Evolutionary conservation across 2,113 vertebrate genomes (phyloP).

Genomic region (Xenopus tropicalis): DNA sequence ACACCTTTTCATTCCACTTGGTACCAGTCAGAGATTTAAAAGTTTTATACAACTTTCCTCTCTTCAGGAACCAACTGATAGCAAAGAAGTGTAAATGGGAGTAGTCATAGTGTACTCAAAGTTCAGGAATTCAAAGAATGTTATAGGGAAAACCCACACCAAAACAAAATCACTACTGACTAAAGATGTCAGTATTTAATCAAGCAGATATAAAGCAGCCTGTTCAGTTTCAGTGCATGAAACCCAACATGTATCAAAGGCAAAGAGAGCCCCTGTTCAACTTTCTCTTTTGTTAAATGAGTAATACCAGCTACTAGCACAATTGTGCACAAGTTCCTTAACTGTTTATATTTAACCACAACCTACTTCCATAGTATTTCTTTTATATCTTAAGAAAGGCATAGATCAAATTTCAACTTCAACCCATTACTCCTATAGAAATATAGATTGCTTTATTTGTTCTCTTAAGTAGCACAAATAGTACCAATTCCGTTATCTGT

Average conservation of each 20-base stretch:
- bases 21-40: too few species aligned
- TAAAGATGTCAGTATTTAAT: neutral
- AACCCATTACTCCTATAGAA: too few species aligned
- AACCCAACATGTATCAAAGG: too few species aligned
- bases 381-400: too few species aligned
- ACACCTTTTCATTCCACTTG: too few species aligned
- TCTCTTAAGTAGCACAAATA: too few species aligned
- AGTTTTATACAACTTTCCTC: neutral
- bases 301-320: neutral
- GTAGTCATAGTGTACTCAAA: slow-evolving; percentile 35
- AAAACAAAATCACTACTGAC: slow-evolving; percentile 21
- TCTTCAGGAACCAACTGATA: slow-evolving; percentile 17
- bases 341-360: too few species aligned
- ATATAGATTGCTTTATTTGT: too few species aligned
- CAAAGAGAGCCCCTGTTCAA: neutral
- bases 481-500: too few species aligned
- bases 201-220: neutral
- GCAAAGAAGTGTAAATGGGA: neutral
- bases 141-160: slow-evolving; percentile 31
- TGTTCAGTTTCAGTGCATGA: neutral
- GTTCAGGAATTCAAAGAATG: slow-evolving; percentile 40
- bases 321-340: neutral
- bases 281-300: neutral
- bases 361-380: too few species aligned
- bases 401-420: too few species aligned